Evolutionary conservation across 2,113 vertebrate species (phyloP).

Genomic region (Turdus rufiventris): DNA sequence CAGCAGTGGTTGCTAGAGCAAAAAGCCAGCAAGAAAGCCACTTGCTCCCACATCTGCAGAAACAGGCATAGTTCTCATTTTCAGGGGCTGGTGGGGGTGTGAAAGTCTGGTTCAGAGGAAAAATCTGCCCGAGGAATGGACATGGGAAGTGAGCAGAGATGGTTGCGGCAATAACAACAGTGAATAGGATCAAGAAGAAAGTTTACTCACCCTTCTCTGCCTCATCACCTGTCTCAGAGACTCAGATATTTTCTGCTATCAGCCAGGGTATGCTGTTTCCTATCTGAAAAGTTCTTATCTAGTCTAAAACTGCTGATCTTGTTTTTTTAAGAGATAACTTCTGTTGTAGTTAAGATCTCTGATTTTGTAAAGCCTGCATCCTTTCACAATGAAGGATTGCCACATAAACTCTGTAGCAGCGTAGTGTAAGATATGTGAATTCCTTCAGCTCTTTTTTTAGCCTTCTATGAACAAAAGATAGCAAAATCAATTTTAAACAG

Average conservation of each 20-base stretch:
- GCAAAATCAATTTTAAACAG: slow-evolving; percentile 42
- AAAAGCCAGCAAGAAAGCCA: neutral
- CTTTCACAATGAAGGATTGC: slow-evolving; percentile 40
- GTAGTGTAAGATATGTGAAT: slow-evolving; percentile 3
- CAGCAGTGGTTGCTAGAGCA: neutral
- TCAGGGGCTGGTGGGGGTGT: rapidly evolving
- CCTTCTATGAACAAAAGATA: slow-evolving; percentile 14
- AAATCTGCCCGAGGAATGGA: neutral
- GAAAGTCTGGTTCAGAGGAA: neutral
- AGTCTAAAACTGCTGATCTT: slow-evolving; percentile 3
- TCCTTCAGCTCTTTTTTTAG: neutral
- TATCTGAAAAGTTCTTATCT: slow-evolving; percentile 14
- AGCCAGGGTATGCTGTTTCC: neutral
- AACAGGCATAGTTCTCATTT: neutral
- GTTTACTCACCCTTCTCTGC: neutral
- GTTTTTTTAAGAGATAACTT: neutral
- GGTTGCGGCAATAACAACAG: neutral
- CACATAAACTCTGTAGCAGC: neutral
- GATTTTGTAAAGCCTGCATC: slow-evolving; percentile 26
- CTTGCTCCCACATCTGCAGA: slow-evolving; percentile 22
- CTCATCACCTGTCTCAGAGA: neutral
- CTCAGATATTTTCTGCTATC: neutral
- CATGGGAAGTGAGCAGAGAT: neutral
- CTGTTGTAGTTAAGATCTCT: neutral
- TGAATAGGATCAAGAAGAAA: neutral